These are phyloP conservation scores for Phaethon lepturus DNA, from an alignment of 2,113 vertebrate genomes.

Conservation along the genomic window DNA sequence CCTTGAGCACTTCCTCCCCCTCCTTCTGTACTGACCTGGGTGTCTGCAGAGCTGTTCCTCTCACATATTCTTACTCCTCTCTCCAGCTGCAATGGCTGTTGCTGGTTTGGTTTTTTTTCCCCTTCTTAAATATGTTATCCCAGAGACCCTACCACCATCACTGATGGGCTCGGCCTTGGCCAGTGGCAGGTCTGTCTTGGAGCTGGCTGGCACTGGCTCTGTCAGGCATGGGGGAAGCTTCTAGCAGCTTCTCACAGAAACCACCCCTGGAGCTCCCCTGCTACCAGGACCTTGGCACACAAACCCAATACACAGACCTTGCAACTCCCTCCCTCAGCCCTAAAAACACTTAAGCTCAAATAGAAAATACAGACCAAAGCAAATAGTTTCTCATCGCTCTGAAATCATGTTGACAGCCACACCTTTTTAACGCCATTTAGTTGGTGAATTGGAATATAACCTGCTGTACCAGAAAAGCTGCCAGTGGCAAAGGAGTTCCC, in stretches of 20 bases:
- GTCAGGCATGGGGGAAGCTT: fast-evolving
- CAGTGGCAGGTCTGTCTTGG: background rate
- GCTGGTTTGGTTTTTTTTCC: no score
- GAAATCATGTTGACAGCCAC: background rate
- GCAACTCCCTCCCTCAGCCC: background rate
- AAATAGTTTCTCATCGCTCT: background rate
- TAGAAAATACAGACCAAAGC: background rate
- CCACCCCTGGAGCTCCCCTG: fast-evolving
- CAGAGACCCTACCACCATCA: fast-evolving
- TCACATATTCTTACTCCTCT: background rate
- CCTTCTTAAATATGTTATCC: background rate
- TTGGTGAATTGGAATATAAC: background rate
- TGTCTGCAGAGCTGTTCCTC: background rate
- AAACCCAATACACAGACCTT: background rate
- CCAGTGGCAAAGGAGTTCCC: background rate
- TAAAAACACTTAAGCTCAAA: background rate
- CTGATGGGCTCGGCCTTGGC: background rate
- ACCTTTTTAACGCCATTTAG: background rate
- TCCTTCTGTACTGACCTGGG: background rate
- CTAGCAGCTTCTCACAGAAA: background rate
- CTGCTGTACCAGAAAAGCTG: background rate
- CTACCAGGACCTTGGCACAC: background rate
- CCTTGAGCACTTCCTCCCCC: background rate
- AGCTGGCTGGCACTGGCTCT: background rate
- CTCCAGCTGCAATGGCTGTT: background rate